Evolutionary conservation across 2,113 vertebrate species (phyloP).

Genomic region (Tor tambroides): DNA sequence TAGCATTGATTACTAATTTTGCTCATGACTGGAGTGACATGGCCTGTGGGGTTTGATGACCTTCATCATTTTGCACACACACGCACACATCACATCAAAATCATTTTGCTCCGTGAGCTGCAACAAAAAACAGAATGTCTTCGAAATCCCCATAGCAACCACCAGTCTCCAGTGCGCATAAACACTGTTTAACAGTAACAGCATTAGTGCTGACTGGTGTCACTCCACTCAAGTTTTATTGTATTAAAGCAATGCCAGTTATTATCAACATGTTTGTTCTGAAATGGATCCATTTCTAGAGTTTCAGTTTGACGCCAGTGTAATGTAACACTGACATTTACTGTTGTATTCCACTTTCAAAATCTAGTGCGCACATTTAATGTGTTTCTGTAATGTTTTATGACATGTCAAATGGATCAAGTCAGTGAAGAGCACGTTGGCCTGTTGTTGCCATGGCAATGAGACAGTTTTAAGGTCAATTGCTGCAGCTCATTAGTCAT

Average conservation of each 20-base stretch:
- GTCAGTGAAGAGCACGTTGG: not conserved
- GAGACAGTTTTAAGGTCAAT: constrained; percentile 1
- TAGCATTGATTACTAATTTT: not conserved
- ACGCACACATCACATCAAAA: not conserved
- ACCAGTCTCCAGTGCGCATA: not conserved
- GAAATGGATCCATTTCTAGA: not conserved
- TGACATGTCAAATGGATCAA: not conserved
- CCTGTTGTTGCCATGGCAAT: constrained; percentile 38
- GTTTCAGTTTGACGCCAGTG: not conserved
- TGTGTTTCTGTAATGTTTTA: not conserved
- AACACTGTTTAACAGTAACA: not conserved
- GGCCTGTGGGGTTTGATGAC: constrained; percentile 10
- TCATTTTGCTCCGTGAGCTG: not conserved
- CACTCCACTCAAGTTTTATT: not conserved
- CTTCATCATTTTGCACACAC: not conserved
- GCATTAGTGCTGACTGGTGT: not conserved
- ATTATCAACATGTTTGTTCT: not conserved
- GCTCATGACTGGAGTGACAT: not conserved
- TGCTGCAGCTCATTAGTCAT: not conserved
- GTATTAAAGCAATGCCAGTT: not conserved
- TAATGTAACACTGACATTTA: not conserved
- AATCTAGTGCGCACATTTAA: not conserved
- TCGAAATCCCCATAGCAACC: constrained; percentile 14
- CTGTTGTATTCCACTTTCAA: not conserved
- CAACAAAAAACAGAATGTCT: not conserved